A percentile compares a stretch with the other conserved stretches of the same genome.
These are phyloP conservation scores for Chelonus insularis DNA, from an alignment of 1,140 invertebrate genomes.

Conservation along the genomic window DNA sequence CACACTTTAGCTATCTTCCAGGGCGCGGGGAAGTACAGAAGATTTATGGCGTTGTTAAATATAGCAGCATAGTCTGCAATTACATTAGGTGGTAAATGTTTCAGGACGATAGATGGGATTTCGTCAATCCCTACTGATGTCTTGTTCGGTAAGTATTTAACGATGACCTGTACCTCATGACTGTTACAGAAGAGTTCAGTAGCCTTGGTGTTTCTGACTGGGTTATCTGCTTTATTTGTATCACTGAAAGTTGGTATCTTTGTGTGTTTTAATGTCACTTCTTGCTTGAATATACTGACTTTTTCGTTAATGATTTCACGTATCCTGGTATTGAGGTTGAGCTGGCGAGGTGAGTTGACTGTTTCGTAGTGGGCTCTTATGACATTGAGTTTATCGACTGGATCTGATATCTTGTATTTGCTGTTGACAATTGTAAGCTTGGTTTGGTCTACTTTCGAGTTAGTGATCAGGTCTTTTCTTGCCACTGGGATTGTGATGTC, in stretches of 20 bases:
- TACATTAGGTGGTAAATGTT: conserved; percentile 18
- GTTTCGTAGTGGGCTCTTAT: conserved; percentile 16
- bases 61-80: conserved; percentile 11
- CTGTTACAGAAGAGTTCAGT: not conserved
- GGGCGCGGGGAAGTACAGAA: conserved; percentile 25
- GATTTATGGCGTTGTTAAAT: conserved; percentile 28
- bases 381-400: conserved; percentile 9
- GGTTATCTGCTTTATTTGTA: conserved; percentile 29
- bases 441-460: not conserved
- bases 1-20: conserved; percentile 36
- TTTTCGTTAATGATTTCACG: conserved; percentile 1
- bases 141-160: conserved; percentile 30
- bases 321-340: conserved; percentile 13
- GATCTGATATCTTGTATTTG: conserved; percentile 19
- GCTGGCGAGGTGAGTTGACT: conserved; percentile 19
- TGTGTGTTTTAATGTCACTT: conserved; percentile 3
- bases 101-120: conserved; percentile 25
- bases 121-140: conserved; percentile 24
- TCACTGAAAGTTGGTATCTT: not conserved
- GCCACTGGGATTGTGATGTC: conserved; percentile 6
- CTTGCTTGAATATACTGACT: conserved; percentile 1
- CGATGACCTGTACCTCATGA: conserved; percentile 8
- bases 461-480: not conserved
- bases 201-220: not conserved
- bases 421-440: not conserved